Base-by-base conservation (phyloP, 2,888 invertebrate genomes). In the Argyresthia albistria region DNA sequence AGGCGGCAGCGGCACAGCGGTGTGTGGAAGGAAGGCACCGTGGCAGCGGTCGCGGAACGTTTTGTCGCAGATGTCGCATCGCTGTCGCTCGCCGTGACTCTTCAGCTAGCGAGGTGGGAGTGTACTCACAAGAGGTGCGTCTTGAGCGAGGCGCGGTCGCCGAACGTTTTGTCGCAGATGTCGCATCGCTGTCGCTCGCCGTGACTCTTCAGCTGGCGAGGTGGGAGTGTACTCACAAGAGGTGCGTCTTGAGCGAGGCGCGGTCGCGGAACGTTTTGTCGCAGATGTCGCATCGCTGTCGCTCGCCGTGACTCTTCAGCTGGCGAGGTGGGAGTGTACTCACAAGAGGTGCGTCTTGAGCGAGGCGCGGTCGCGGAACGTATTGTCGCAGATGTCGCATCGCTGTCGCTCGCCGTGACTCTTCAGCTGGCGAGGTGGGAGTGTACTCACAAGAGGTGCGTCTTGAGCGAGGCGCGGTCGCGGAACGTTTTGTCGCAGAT, bases 221-320 rank as follows among this genome's bases (percentile, higher is more conserved):
- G n/a, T n/a, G n/a, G n/a, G n/a, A n/a, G n/a, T n/a, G 14, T 52
- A 70, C 83, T 81, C 36, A 86, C 86, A 81, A 81, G 0, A 81
- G 57, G 42, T 86, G 86, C 0, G 79, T 79, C 9, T 71, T 54
- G 1, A 86, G 58, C 0, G 84, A 76, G 0, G 73, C 70, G 8
- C 69, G 60, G 53, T 84, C 82, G 0, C 70, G 54, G 57, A 83
- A 82, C 0, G 71, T 72, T 55, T 43, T 43, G 12, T 25, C 51
- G 51, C 51, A 51, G 4, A 42, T 9, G 14, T 25, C 10, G 43
- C 51, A 51, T 25, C 35, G 46, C 37, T 46, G 78, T 0, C 75
- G 57, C 54, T 76, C 75, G 1, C 68, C 62, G 59, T 86, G 86
- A 0, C 60, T 68, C 55, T 76, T 76, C 42, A 79, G 55, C 55